These are phyloP conservation scores for Plebejus melissa DNA, from an alignment of 2,888 invertebrate genomes.

Conservation along the genomic window DNA sequence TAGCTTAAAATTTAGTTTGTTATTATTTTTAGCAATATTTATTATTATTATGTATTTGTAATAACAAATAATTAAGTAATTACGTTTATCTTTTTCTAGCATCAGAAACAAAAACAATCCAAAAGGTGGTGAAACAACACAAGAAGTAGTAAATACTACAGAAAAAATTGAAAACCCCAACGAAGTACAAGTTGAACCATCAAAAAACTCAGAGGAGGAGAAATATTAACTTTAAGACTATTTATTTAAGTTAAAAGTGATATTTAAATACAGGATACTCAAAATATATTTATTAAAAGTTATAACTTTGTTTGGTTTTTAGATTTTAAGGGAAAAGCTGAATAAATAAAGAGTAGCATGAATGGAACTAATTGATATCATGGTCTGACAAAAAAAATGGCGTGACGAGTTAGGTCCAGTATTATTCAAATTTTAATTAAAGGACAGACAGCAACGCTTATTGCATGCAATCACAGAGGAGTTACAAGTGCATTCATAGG, in stretches of 20 bases:
- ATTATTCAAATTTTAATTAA: too few species aligned
- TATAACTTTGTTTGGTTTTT: background rate
- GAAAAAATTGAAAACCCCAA: background rate
- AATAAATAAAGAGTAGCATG: too few species aligned
- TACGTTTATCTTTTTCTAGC: background rate
- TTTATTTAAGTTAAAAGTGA: background rate
- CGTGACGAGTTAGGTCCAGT: too few species aligned
- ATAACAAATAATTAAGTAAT: too few species aligned
- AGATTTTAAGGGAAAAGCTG: background rate
- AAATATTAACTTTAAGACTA: background rate
- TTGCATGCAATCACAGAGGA: too few species aligned
- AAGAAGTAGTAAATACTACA: background rate
- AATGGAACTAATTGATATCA: too few species aligned
- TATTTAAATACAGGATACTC: background rate
- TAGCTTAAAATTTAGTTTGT: too few species aligned
- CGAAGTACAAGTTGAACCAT: background rate
- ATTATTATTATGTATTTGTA: too few species aligned
- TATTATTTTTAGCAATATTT: too few species aligned
- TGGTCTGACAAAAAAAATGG: too few species aligned
- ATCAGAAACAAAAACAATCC: background rate
- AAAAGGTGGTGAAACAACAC: background rate
- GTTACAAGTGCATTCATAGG: too few species aligned
- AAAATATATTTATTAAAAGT: constrained; percentile 5
- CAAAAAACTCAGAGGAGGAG: background rate
- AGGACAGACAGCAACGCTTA: too few species aligned